Conservation (phyloP, 2,888 invertebrate species). For the Andrena hattorfiana region DNA sequence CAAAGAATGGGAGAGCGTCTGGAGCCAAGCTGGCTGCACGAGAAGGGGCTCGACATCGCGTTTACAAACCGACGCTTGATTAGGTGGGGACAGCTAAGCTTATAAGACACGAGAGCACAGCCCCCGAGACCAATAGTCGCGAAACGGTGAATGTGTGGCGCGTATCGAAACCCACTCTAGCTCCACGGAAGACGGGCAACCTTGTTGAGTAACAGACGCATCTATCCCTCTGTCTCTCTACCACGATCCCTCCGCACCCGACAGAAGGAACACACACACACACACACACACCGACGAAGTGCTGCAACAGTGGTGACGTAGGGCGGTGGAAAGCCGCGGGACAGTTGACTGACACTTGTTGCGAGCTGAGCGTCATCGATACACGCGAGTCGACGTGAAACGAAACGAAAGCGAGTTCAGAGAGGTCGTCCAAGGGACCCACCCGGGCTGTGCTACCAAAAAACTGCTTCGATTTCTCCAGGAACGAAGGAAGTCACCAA, state of each 20-base stretch:
- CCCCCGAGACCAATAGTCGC: slow-evolving; percentile 82
- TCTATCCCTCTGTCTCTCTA: too few species aligned
- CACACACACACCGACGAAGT: not conserved
- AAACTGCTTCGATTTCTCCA: not conserved
- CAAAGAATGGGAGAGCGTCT: slow-evolving; percentile 71
- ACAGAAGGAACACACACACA: not conserved
- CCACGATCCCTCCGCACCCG: not conserved
- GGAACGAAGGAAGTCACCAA: not conserved
- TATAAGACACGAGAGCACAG: slow-evolving; percentile 82
- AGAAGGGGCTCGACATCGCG: slow-evolving; percentile 82
- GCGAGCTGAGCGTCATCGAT: not conserved
- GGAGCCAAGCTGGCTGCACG: slow-evolving; percentile 84
- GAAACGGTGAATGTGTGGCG: slow-evolving; percentile 78
- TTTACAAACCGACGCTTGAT: slow-evolving; percentile 58
- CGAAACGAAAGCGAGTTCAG: too few species aligned
- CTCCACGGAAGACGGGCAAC: not conserved
- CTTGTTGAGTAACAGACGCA: not conserved
- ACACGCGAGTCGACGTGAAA: too few species aligned
- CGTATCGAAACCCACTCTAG: not conserved
- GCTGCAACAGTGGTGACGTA: slow-evolving; percentile 1
- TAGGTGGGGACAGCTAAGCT: slow-evolving; percentile 82
- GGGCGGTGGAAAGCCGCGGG: not conserved
- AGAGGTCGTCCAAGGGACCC: too few species aligned
- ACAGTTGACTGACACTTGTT: not conserved
- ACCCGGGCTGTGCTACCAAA: too few species aligned